Evolutionary conservation across 2,113 vertebrate species (phyloP), one percentile per base, ranked within the genome.

Genomic region (Pseudopodoces humilis): DNA sequence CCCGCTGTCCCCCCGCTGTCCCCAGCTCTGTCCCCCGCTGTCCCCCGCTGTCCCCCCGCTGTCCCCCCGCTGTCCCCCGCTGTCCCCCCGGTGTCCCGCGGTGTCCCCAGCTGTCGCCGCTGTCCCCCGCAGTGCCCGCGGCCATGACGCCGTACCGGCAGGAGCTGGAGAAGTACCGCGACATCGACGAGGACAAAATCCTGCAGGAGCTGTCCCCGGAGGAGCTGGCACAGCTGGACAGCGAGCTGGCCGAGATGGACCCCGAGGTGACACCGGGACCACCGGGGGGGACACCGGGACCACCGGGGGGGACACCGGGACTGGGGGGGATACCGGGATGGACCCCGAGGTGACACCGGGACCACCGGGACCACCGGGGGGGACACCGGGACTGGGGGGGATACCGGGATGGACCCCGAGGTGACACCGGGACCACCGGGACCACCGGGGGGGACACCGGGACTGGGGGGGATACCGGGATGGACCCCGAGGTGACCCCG

Each of bases 101-200:
- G 37, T 37, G 37, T 37, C 37, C 37, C 37, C 37, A 37, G 8
- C 8, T 37, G 37, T 37, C 37, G 37, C 37, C 21, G 23, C 11
- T 39, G 60, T 63, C 27, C 62, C 23, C 56, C n/a, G 41, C 14
- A 15, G 55, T 75, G 7, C 71, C 71, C 55, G 25, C 55, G 41
- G 2, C 86, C 97, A 98, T 98, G 98, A 95, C 93, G 6, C 97
- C 98, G 1, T 98, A 98, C 96, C 98, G 92, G 65, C 97, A 98
- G 88, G 98, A 98, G 70, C 92, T 98, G 87, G 98, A 99, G 93
- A 98, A 98, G 92, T 99, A 99, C 91, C 98, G 99, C 95, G 98
- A 99, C 97, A 99, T 99, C 30, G 99, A 99, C 15, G 99, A 99
- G 98, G 99, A 99, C 95, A 98, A 98, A 89, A 98, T 99, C 98